Base-by-base conservation (phyloP, 2,113 vertebrate species). In the Australoheros scitulus region DNA sequence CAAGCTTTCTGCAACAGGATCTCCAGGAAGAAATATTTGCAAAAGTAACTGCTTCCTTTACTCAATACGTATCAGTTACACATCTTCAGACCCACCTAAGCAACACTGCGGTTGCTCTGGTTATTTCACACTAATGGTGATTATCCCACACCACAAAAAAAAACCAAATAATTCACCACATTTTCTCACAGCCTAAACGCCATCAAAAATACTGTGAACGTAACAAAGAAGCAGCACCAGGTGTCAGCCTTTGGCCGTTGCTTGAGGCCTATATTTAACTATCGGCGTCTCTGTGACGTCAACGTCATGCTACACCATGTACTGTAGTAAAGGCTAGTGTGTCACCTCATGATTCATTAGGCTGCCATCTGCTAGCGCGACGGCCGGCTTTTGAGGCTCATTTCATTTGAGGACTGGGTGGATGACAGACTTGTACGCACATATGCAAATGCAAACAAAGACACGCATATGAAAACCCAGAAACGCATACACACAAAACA, bases 311-410 rank as follows among this genome's bases (percentile, higher is more conserved):
- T 77, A 82, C 88, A 84, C 76, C 82, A 20, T 75, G 87, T 76
- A 32, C 81, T 75, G 75, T 90, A 86, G 92, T 92, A 87, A 88
- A 92, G 86, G 87, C 84, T 89, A 75, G 88, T 70, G 80, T 86
- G 90, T 86, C 89, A 50, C 64, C 83, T 87, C 80, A 78, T 91
- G 89, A 94, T 90, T 91, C 93, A 94, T 89, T 88, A 79, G 74
- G 58, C 83, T 57, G 90, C 91, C 90, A 92, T 94, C 92, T 93
- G 92, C 68, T 83, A 43, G 70, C 77, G 81, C 58, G 80, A 87
- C 58, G 18, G 55, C 6, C 9, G 9, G 55, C 77, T 68, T 63
- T 68, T 11, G 76, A 86, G 77, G 72, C 61, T 86, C 76, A 26
- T 63, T 75, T 72, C 79, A 86, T 74, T 79, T 88, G 81, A 85